These are phyloP conservation scores for Puma concolor DNA, from an alignment of 2,113 vertebrate genomes.

Conservation along the genomic window DNA sequence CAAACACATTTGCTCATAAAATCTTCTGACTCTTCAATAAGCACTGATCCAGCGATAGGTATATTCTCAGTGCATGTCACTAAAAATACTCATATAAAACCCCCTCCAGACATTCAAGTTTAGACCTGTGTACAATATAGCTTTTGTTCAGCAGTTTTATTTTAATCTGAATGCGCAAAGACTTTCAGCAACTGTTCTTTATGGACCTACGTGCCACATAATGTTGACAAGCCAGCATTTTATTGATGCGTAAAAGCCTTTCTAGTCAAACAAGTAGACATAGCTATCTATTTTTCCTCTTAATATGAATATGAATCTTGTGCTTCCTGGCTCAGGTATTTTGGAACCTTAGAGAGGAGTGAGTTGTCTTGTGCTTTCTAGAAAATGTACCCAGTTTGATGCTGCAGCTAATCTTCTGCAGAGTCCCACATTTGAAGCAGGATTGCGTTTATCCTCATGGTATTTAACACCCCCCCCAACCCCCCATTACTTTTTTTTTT, in stretches of 20 bases:
- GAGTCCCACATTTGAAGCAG: neutral
- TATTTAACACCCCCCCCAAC: neutral
- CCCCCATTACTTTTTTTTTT: neutral
- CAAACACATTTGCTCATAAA: conserved; percentile 66
- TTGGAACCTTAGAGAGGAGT: neutral
- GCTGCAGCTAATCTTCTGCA: neutral
- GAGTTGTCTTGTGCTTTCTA: neutral
- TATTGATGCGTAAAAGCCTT: conserved; percentile 70
- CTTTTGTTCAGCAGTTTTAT: conserved; percentile 77
- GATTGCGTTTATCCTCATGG: neutral
- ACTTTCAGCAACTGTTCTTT: conserved; percentile 76
- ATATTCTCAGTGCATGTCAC: conserved; percentile 27
- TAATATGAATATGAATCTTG: conserved; percentile 64
- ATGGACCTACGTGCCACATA: conserved; percentile 63
- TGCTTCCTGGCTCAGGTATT: conserved; percentile 13
- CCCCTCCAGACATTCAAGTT: conserved; percentile 57
- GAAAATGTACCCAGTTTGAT: neutral
- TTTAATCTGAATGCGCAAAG: conserved; percentile 73
- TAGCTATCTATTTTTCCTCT: conserved; percentile 57
- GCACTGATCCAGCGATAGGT: conserved; percentile 55
- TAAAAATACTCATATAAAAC: conserved; percentile 38
- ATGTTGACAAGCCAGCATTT: conserved; percentile 77
- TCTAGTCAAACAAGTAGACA: conserved; percentile 65
- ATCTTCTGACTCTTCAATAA: conserved; percentile 59
- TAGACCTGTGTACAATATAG: conserved; percentile 39